Percentiles rank a stretch among this genome's conserved stretches.
These are phyloP conservation scores for Lota lota DNA, from an alignment of 2,113 vertebrate genomes.

Conservation along the genomic window DNA sequence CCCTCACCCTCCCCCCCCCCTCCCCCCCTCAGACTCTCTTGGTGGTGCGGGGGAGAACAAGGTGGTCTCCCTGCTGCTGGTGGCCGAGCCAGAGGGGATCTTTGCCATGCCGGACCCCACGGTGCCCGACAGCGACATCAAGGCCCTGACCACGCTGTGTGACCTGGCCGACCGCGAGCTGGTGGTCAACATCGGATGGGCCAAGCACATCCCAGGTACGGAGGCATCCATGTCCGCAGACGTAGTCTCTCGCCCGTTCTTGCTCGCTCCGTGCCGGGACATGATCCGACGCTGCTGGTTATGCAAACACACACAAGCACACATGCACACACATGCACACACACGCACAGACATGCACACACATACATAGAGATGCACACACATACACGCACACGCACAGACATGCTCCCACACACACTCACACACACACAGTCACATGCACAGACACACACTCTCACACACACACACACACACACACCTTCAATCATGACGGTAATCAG, in stretches of 20 bases:
- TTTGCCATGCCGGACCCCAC: slow-evolving; percentile 98
- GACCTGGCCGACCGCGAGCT: slow-evolving; percentile 95
- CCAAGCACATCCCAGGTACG: slow-evolving; percentile 96
- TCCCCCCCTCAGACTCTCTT: slow-evolving; percentile 38
- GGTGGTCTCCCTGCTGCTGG: slow-evolving; percentile 93
- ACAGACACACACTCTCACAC: too few relatives aligned
- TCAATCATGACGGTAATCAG: slow-evolving; percentile 36
- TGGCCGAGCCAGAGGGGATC: slow-evolving; percentile 96
- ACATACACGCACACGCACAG: too few relatives aligned
- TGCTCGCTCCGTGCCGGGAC: neutral
- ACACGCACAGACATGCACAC: slow-evolving; percentile 5
- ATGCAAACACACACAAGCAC: too few relatives aligned
- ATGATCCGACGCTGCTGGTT: too few relatives aligned
- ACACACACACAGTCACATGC: too few relatives aligned
- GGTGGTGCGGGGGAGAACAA: slow-evolving; percentile 85
- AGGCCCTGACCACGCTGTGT: slow-evolving; percentile 95
- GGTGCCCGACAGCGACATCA: slow-evolving; percentile 96
- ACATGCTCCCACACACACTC: too few relatives aligned
- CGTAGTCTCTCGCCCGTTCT: slow-evolving; percentile 16
- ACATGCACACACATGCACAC: too few relatives aligned
- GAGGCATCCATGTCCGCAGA: neutral
- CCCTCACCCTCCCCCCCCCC: neutral
- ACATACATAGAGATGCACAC: neutral
- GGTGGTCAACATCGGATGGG: slow-evolving; percentile 98
- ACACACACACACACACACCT: slow-evolving; percentile 35